Percentiles rank a stretch among this genome's conserved stretches.
These are phyloP conservation scores for Micoletzkya japonica DNA, from an alignment of 2,888 invertebrate species.

Conservation along the genomic window DNA sequence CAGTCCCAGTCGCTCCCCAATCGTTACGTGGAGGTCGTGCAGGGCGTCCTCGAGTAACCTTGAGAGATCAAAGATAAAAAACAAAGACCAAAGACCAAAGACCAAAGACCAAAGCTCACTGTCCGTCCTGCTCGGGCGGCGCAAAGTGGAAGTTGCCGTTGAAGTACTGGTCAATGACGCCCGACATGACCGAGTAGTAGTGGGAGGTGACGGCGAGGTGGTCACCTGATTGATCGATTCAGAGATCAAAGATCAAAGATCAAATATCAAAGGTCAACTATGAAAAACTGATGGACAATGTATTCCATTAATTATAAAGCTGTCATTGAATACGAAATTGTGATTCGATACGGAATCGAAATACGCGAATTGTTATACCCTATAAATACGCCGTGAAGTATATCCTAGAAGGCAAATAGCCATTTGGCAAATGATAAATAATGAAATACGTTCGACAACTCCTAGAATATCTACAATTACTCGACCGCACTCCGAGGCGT, in stretches of 20 bases:
- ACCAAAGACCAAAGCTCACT: slow-evolving; percentile 14
- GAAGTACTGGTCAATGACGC: slow-evolving; percentile 62
- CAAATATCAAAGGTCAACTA: background rate
- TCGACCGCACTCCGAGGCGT: background rate
- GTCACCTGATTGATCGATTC: slow-evolving; percentile 30
- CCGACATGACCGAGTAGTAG: slow-evolving; percentile 62
- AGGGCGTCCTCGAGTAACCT: slow-evolving; percentile 24
- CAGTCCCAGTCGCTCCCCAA: slow-evolving; percentile 48
- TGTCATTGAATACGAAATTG: no score
- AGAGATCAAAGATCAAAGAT: background rate
- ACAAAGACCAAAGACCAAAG: background rate
- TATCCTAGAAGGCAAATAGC: no score
- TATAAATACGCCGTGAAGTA: no score
- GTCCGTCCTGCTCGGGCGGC: slow-evolving; percentile 47
- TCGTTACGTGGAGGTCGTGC: slow-evolving; percentile 34
- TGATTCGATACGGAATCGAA: no score
- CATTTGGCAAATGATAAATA: no score
- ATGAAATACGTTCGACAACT: background rate
- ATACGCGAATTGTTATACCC: no score
- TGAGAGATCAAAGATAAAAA: background rate
- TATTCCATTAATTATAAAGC: background rate
- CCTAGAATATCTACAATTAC: background rate
- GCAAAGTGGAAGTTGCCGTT: slow-evolving; percentile 63
- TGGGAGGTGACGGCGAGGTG: slow-evolving; percentile 58
- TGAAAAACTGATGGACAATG: background rate